phyloP scores from a whole-genome alignment of 2,888 invertebrate species.

The Catocala nupta region DNA sequence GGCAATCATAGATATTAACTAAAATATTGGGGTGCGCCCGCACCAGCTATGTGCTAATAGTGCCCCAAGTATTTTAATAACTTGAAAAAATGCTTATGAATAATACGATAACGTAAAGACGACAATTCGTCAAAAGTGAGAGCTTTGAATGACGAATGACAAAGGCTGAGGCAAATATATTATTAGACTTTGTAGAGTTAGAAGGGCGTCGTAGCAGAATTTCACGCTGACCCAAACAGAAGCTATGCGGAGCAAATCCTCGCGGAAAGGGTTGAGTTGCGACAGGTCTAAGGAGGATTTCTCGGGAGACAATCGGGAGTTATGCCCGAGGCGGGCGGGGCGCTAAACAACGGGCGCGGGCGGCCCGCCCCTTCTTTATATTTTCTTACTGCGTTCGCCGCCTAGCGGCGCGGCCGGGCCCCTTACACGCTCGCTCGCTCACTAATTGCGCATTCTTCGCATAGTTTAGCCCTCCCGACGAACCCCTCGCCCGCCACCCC shows the following conservation, averaged over 20 bases:
- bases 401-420: slow-evolving; percentile 88
- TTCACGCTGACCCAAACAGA: slow-evolving; percentile 86
- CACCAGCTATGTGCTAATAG: slow-evolving; percentile 43
- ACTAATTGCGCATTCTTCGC: slow-evolving; percentile 99
- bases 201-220: slow-evolving; percentile 75
- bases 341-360: slow-evolving; percentile 86
- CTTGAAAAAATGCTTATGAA: slow-evolving; percentile 21
- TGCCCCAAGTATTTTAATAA: slow-evolving; percentile 31
- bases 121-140: slow-evolving; percentile 47
- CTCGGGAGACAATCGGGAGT: slow-evolving; percentile 87
- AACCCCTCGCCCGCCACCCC: slow-evolving; percentile 84
- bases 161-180: slow-evolving; percentile 62
- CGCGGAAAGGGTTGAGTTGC: slow-evolving; percentile 84
- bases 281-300: slow-evolving; percentile 84
- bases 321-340: slow-evolving; percentile 86
- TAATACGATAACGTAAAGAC: slow-evolving; percentile 20
- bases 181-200: slow-evolving; percentile 71
- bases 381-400: slow-evolving; percentile 89
- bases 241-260: slow-evolving; percentile 82
- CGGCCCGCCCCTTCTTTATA: slow-evolving; percentile 90
- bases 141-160: slow-evolving; percentile 56
- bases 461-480: slow-evolving; percentile 94
- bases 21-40: slow-evolving; percentile 38
- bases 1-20: slow-evolving; percentile 42
- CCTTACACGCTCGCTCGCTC: slow-evolving; percentile 91